Evolutionary conservation across 2,888 invertebrate species (phyloP).

Genomic region (Pollenia griseotomentosa): DNA sequence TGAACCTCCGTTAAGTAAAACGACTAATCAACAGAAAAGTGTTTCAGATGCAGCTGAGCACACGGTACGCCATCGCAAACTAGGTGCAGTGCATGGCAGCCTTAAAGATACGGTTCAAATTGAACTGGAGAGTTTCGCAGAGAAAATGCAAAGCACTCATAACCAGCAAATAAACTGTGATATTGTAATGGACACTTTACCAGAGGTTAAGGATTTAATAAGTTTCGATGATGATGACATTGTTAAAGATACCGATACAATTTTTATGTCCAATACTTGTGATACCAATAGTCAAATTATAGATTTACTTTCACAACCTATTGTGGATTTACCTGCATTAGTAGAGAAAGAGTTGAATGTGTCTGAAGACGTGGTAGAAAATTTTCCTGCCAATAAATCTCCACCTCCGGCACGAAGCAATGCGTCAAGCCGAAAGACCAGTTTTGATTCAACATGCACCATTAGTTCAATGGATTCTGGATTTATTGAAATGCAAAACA

Average conservation of each 20-base stretch:
- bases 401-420: conserved; percentile 79
- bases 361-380: conserved; percentile 4
- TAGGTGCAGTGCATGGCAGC: conserved; percentile 72
- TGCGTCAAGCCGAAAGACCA: conserved; percentile 83
- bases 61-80: conserved; percentile 67
- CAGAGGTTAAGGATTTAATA: conserved; percentile 80
- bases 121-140: conserved; percentile 44
- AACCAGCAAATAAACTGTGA: conserved; percentile 75
- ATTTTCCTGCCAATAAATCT: conserved; percentile 63
- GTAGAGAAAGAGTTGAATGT: conserved; percentile 55
- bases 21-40: neutral
- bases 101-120: conserved; percentile 67
- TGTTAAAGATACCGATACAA: conserved; percentile 41
- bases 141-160: conserved; percentile 28
- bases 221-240: conserved; percentile 81
- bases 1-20: conserved; percentile 5
- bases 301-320: conserved; percentile 79
- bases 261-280: conserved; percentile 46
- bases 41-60: neutral
- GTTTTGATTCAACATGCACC: conserved; percentile 84
- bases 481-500: conserved; percentile 84
- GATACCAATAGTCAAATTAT: conserved; percentile 71
- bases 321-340: conserved; percentile 71
- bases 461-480: conserved; percentile 84
- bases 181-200: conserved; percentile 74